Percentiles rank a stretch among this genome's conserved stretches.
These are phyloP conservation scores for Heliothis subflexa DNA, from an alignment of 1,140 invertebrate species.

Conservation along the genomic window DNA sequence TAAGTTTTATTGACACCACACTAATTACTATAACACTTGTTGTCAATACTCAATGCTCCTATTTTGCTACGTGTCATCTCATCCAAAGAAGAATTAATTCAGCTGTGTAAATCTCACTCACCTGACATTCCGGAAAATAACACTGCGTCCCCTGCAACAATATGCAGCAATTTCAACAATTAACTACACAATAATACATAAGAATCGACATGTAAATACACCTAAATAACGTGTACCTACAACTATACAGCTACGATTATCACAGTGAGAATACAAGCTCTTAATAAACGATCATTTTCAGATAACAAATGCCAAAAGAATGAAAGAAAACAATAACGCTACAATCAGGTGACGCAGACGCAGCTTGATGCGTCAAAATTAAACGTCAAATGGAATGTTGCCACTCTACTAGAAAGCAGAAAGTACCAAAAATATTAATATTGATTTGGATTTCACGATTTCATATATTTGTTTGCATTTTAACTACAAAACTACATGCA, in stretches of 20 bases:
- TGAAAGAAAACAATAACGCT: conserved; percentile 8
- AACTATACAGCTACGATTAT: conserved; percentile 1
- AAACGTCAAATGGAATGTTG: not conserved
- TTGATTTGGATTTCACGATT: no score
- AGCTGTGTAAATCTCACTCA: conserved; percentile 60
- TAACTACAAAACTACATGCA: no score
- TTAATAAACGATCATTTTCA: not conserved
- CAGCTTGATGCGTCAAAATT: conserved; percentile 2
- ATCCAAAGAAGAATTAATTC: not conserved
- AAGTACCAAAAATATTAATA: not conserved
- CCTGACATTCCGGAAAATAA: conserved; percentile 87
- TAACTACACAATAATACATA: conserved; percentile 19
- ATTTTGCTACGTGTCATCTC: no score
- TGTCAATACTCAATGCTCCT: no score
- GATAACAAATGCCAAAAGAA: conserved; percentile 14
- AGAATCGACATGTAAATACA: not conserved
- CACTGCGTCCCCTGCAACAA: conserved; percentile 86
- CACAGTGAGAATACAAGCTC: conserved; percentile 30
- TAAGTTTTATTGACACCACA: not conserved
- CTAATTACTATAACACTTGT: not conserved
- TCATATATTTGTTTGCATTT: no score
- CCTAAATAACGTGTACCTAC: not conserved
- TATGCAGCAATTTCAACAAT: conserved; percentile 52
- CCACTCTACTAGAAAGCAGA: not conserved
- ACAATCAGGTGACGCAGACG: conserved; percentile 33